Base-by-base conservation (phyloP, 2,888 invertebrate genomes). In the Eubasilissa splendida region DNA sequence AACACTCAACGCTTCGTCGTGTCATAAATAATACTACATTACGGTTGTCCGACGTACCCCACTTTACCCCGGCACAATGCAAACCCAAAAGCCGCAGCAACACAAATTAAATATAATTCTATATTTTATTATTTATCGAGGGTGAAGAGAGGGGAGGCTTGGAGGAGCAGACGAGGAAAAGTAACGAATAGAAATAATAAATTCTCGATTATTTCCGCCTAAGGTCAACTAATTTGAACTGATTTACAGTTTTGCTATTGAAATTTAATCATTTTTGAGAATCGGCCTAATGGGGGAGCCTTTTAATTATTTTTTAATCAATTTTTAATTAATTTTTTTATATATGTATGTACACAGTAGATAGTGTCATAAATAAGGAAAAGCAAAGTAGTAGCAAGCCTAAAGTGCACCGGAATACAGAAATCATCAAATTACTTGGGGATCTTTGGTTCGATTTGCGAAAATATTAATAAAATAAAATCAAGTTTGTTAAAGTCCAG, bases 1-100 rank as follows among this genome's bases (percentile, higher is more conserved):
- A 82, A 82, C 82, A 82, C 80, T 82, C 82, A 76, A 82, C 82
- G 77, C 78, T 75, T 59, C 54, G 74, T 77, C 42, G 59, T 76
- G 68, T 70, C 80, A 82, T 82, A 82, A 82, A 82, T 82, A 82
- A 82, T 76, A 7, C 76, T 12, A 76, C 63, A 76, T 76, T 81
- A 81, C 78, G 68, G 60, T 75, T 73, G 79, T 75, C 56, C 81
- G 56, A 79, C 76, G 68, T 76, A 53, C 59, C 59, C 31, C 14
- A n/a, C 54, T 42, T 53, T 60, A 11, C 77, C 78, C 79, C 14
- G 33, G 4, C 42, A 12, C 33, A 8, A 56, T 42, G 14, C 53
- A 14, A 60, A 59, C 60, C 31, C 56, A 5, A 11, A 52, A 66
- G n/a, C 53, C 70, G 70, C 9, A 70, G 31, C 54, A 66, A 77